phyloP scores from a whole-genome alignment of 2,888 invertebrate genomes.

The Pristionchus fissidentatus region DNA sequence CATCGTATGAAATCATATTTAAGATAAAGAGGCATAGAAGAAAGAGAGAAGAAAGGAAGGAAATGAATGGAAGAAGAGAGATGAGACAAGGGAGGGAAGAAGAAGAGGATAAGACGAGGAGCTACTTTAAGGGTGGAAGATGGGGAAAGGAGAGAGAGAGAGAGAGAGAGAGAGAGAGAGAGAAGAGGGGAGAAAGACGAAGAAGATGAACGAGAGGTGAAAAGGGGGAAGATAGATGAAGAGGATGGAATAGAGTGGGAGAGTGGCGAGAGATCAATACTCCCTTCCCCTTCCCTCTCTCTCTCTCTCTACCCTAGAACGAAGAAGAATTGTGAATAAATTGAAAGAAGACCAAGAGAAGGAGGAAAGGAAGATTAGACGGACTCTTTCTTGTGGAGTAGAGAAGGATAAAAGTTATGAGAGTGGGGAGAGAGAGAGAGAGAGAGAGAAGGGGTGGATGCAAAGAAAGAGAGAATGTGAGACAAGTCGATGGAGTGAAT shows the following conservation, averaged over 20 bases:
- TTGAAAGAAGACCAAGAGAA: not conserved
- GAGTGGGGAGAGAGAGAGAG: not conserved
- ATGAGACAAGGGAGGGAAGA: not conserved
- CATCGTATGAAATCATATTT: too few species aligned
- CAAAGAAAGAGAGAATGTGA: not conserved
- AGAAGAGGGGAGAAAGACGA: not conserved
- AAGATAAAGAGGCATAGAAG: not conserved
- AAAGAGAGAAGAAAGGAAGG: not conserved
- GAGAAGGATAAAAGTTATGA: not conserved
- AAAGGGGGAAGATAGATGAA: not conserved
- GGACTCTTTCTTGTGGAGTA: not conserved
- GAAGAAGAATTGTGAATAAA: constrained; percentile 14
- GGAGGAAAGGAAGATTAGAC: not conserved
- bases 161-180: constrained; percentile 23
- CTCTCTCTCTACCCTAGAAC: not conserved
- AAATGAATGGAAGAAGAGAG: not conserved
- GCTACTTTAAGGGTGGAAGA: too few species aligned
- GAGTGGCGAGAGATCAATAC: constrained; percentile 33
- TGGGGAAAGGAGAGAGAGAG: not conserved
- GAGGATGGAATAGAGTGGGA: constrained; percentile 17
- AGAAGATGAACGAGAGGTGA: not conserved
- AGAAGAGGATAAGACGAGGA: not conserved
- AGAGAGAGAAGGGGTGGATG: not conserved
- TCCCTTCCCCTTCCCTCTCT: not conserved
- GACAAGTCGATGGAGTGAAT: too few species aligned